Base-by-base conservation (phyloP, 1,140 invertebrate species). In the Riptortus pedestris region DNA sequence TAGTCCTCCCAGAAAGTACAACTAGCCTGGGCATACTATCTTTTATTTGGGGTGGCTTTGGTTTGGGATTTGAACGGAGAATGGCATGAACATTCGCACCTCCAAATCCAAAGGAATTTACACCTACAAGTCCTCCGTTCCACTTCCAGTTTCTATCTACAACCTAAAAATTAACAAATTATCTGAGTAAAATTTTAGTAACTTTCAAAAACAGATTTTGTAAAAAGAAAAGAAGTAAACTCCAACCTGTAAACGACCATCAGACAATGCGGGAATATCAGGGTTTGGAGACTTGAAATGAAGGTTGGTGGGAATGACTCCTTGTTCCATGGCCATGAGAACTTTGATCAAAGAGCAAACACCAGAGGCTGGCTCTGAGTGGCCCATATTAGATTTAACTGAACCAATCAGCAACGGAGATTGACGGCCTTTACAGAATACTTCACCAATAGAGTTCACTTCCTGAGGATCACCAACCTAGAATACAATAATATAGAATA, bases 71-170 rank as follows among this genome's bases (percentile, higher is more conserved):
- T 0, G 87, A 87, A 70, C 86, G 84, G 0, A 98, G 76, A 60
- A 98, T 78, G 0, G 92, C 76, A 75, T 98, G 95, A 16, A 90
- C 93, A 77, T 98, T 98, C 24, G 93, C 91, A 57, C 96, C 96
- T 63, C 96, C 96, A 77, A 98, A 98, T 20, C 96, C 96, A 75
- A 98, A 98, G 2, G 92, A 96, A 75, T 97, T 98, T 1, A 98
- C 71, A 5, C 83, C 94, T 33, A 91, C 83, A 24, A 91, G 77
- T 14, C 91, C 90, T 18, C 92, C 91, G 33, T 88, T 85, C 85
- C 90, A 94, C 16, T 83, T 80, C 51, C 81, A 84, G 64, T 86
- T 82, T 72, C 86, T 81, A 67, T 85, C 80, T 2, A 98, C 88
- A 28, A 96, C 92, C 77, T 81, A 65, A 59, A 66, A 70, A n/a